These are phyloP conservation scores for Poeciliopsis turneri DNA, from an alignment of 2,797 vertebrate species.

Conservation along the genomic window DNA sequence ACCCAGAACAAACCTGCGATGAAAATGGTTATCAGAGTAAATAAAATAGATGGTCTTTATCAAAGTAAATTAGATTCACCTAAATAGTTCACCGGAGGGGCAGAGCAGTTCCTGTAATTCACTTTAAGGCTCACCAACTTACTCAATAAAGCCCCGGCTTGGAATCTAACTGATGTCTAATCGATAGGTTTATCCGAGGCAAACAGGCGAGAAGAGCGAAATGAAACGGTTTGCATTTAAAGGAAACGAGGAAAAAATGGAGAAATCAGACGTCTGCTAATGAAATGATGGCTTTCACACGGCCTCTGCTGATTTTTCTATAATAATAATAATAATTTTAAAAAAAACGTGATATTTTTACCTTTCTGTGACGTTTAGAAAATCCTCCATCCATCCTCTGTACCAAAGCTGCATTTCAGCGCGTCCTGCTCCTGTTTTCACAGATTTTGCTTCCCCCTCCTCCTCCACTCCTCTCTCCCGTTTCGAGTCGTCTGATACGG, in stretches of 20 bases:
- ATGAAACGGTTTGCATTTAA: conserved; percentile 62
- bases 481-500: conserved; percentile 86
- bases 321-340: conserved; percentile 6
- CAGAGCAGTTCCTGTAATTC: conserved; percentile 74
- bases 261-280: conserved; percentile 27
- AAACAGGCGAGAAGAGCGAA: conserved; percentile 53
- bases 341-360: conserved; percentile 23
- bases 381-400: conserved; percentile 59
- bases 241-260: conserved; percentile 36
- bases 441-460: not conserved
- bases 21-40: conserved; percentile 69
- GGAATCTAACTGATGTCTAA: conserved; percentile 73
- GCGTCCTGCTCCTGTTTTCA: conserved; percentile 42
- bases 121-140: conserved; percentile 77
- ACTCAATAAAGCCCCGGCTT: conserved; percentile 71
- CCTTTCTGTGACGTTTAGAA: conserved; percentile 33
- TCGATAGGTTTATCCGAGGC: conserved; percentile 72
- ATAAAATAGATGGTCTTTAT: conserved; percentile 75
- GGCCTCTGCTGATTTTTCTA: not conserved
- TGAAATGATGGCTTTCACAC: conserved; percentile 38
- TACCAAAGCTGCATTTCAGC: conserved; percentile 62
- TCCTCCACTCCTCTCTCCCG: conserved; percentile 69
- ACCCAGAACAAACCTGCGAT: conserved; percentile 47
- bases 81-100: conserved; percentile 75
- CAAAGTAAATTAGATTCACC: conserved; percentile 72